Evolutionary conservation across 2,797 vertebrate species (phyloP).

Genomic region (Hyperoplus lanceolatus): DNA sequence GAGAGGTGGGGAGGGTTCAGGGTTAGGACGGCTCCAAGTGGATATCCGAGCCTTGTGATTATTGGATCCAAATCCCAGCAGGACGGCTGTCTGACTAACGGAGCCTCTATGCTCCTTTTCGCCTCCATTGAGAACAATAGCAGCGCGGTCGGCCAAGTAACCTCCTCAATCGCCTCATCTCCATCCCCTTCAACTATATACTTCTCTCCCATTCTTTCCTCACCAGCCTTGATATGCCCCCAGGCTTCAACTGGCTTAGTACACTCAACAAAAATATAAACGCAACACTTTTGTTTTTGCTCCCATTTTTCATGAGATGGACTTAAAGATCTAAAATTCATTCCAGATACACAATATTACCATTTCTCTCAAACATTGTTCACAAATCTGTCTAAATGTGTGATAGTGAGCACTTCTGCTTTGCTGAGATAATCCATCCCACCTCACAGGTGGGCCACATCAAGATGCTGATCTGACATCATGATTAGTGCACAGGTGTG

Average conservation of each 20-base stretch:
- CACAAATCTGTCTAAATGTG: too few relatives aligned
- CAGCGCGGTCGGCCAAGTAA: constrained; percentile 62
- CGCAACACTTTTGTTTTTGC: too few relatives aligned
- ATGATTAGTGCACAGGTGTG: too few relatives aligned
- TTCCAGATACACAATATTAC: too few relatives aligned
- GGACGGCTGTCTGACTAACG: constrained; percentile 47
- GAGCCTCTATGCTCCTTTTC: constrained; percentile 44
- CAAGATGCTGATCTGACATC: too few relatives aligned
- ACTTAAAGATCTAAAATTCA: too few relatives aligned
- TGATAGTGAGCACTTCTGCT: too few relatives aligned
- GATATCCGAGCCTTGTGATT: constrained; percentile 72
- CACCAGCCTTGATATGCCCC: constrained; percentile 48
- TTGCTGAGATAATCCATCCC: too few relatives aligned
- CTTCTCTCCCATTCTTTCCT: constrained; percentile 41
- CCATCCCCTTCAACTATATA: constrained; percentile 19
- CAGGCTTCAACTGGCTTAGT: constrained; percentile 50
- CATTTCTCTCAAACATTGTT: too few relatives aligned
- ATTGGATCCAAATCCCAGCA: constrained; percentile 65
- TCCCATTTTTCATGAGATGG: too few relatives aligned
- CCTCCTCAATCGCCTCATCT: constrained; percentile 61
- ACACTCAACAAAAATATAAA: too few relatives aligned
- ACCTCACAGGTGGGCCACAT: too few relatives aligned
- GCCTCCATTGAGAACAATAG: constrained; percentile 71
- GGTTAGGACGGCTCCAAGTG: constrained; percentile 51
- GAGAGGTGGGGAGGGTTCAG: constrained; percentile 52